These are phyloP conservation scores for Pygoscelis antarcticus DNA, from an alignment of 2,113 vertebrate species.

Conservation along the genomic window DNA sequence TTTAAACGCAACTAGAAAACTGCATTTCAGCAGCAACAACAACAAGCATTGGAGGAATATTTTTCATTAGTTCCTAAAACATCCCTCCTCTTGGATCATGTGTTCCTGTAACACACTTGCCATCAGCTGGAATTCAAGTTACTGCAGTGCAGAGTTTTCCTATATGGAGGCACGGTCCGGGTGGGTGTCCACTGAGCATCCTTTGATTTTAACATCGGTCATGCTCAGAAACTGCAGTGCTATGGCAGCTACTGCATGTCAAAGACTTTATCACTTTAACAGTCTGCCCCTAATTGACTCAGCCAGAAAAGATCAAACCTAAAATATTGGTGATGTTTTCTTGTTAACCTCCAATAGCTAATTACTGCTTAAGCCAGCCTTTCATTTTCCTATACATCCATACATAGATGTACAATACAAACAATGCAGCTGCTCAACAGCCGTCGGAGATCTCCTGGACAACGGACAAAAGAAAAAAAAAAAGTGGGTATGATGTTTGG, in stretches of 20 bases:
- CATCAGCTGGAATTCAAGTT: background rate
- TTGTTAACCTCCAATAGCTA: background rate
- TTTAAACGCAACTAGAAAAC: background rate
- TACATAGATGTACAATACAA: background rate
- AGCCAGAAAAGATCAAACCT: background rate
- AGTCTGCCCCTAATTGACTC: background rate
- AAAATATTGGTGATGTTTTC: background rate
- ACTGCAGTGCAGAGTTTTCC: background rate
- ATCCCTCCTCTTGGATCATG: background rate
- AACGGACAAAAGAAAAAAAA: background rate
- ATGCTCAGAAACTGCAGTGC: background rate
- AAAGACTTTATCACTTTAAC: background rate
- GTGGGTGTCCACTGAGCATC: background rate
- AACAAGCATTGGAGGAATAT: background rate
- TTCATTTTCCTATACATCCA: background rate
- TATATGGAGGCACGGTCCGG: background rate
- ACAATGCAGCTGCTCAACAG: background rate
- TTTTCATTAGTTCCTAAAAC: background rate
- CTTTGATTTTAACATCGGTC: no score
- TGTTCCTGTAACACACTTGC: background rate
- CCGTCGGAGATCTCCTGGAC: background rate
- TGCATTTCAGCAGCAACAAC: background rate
- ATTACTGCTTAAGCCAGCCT: background rate
- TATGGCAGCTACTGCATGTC: background rate
- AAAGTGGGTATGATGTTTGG: background rate